These are phyloP conservation scores for Ptilonorhynchus violaceus DNA, from an alignment of 2,113 vertebrate species.

Conservation along the genomic window DNA sequence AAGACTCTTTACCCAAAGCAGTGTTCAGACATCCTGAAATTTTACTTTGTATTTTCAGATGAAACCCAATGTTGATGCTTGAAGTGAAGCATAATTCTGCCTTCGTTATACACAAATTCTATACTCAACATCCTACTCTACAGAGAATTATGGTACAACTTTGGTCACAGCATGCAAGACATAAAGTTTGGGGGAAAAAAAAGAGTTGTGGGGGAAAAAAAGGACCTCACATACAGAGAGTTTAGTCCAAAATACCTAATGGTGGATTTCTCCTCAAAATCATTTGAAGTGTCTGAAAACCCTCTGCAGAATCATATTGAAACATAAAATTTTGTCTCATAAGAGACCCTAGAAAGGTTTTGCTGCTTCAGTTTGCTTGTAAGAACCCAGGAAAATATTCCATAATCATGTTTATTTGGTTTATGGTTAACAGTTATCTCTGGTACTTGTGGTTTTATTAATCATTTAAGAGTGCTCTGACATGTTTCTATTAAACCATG, in stretches of 20 bases:
- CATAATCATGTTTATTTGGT: neutral
- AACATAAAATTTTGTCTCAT: neutral
- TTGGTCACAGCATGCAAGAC: neutral
- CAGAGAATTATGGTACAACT: neutral
- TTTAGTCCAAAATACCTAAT: neutral
- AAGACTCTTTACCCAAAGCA: neutral
- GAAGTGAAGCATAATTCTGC: neutral
- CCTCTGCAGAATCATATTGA: neutral
- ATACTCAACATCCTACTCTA: neutral
- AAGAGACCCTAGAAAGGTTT: neutral
- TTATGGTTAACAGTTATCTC: neutral
- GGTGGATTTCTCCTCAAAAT: neutral
- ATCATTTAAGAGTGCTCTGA: neutral
- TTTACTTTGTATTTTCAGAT: neutral
- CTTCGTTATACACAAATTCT: neutral
- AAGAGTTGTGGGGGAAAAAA: accelerated
- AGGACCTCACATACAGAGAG: accelerated
- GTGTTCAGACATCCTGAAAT: neutral
- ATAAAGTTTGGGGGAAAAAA: neutral
- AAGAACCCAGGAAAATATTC: neutral
- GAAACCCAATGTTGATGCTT: neutral
- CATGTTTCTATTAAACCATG: neutral
- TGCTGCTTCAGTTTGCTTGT: neutral
- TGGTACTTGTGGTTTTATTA: neutral
- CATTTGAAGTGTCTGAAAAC: neutral